Evolutionary conservation across 2,888 invertebrate genomes (phyloP).

Genomic region (Crepidodera aurea): DNA sequence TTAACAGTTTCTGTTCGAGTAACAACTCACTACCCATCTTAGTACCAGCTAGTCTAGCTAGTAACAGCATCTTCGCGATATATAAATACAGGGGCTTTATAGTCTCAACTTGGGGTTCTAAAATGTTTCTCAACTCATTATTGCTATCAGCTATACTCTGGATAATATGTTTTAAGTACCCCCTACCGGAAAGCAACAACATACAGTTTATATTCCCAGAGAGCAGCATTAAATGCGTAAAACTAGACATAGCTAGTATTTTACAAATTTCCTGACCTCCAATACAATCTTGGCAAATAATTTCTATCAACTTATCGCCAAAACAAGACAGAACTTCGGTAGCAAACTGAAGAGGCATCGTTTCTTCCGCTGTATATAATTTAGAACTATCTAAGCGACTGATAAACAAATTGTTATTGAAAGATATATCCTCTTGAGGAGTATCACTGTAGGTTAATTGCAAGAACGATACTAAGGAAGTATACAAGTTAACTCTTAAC

Average conservation of each 20-base stretch:
- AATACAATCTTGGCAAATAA: slow-evolving; percentile 85
- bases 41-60: slow-evolving; percentile 71
- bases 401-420: slow-evolving; percentile 66
- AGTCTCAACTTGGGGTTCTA: slow-evolving; percentile 68
- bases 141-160: slow-evolving; percentile 82
- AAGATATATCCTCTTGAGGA: slow-evolving; percentile 40
- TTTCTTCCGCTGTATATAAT: slow-evolving; percentile 43
- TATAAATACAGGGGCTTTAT: slow-evolving; percentile 84
- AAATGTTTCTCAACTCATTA: slow-evolving; percentile 69
- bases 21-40: slow-evolving; percentile 73
- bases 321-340: slow-evolving; percentile 75
- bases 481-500: slow-evolving; percentile 86
- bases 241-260: slow-evolving; percentile 84
- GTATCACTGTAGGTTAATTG: slow-evolving; percentile 70
- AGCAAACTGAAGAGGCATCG: slow-evolving; percentile 58
- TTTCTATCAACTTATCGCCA: slow-evolving; percentile 82
- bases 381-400: slow-evolving; percentile 71
- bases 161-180: slow-evolving; percentile 84
- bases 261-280: slow-evolving; percentile 90
- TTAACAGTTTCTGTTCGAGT: slow-evolving; percentile 68
- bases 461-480: slow-evolving; percentile 81
- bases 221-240: slow-evolving; percentile 80
- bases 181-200: slow-evolving; percentile 68
- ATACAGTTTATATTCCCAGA: slow-evolving; percentile 76
- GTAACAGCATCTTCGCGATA: slow-evolving; percentile 85